Evolutionary conservation across 2,888 invertebrate genomes (phyloP).

Genomic region (Hartigia nigra): DNA sequence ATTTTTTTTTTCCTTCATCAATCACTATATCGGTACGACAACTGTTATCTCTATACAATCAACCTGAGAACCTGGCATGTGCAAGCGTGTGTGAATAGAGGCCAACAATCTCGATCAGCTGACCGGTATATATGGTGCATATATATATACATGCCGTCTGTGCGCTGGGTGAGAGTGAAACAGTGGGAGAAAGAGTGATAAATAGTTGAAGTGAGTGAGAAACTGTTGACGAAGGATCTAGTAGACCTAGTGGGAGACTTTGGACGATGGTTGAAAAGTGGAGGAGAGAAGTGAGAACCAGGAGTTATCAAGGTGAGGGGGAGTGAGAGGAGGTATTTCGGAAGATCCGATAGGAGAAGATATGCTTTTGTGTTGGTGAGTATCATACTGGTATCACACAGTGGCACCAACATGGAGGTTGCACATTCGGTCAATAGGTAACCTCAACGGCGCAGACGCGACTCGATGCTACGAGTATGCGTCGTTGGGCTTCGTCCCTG

Average conservation of each 20-base stretch:
- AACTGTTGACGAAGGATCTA: background rate
- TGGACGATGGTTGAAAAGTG: background rate
- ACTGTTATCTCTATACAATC: background rate
- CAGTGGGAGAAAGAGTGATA: background rate
- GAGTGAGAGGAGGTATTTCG: background rate
- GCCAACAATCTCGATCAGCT: constrained; percentile 7
- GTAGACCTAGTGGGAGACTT: background rate
- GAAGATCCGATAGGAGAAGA: background rate
- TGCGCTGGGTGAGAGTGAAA: background rate
- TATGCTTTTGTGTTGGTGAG: background rate
- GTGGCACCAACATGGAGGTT: constrained; percentile 2
- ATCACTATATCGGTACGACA: background rate
- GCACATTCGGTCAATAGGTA: constrained; percentile 63
- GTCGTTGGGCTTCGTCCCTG: constrained; percentile 21
- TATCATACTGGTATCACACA: background rate
- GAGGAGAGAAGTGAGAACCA: constrained; percentile 12
- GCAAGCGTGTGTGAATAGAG: background rate
- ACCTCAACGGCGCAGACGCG: constrained; percentile 60
- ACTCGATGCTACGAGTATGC: constrained; percentile 37
- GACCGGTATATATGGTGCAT: background rate
- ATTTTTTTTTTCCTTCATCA: background rate
- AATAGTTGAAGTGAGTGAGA: background rate
- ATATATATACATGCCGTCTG: background rate
- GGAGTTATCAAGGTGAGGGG: constrained; percentile 17
- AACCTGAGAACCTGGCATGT: constrained; percentile 6